Conservation (phyloP, 2,888 invertebrate genomes). For the Folsomia candida region DNA sequence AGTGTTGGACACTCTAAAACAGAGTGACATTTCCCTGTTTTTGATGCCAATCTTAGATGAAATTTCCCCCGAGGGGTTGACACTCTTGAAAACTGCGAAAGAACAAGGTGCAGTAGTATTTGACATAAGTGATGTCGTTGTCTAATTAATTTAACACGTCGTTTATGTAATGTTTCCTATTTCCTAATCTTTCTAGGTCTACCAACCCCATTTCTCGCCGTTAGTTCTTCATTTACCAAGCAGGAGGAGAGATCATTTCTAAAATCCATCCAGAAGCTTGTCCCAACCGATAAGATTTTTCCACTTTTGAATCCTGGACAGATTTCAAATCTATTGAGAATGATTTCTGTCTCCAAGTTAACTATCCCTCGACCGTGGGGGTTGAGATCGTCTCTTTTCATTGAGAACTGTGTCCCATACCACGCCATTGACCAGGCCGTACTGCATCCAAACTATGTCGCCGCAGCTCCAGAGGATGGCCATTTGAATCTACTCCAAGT, state of each 20-base stretch:
- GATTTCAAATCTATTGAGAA: constrained; percentile 42
- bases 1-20: constrained; percentile 77
- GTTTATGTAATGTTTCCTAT: too few species aligned
- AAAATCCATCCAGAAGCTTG: constrained; percentile 40
- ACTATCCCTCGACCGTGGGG: constrained; percentile 42
- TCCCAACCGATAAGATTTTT: constrained; percentile 65
- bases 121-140: too few species aligned
- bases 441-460: constrained; percentile 26
- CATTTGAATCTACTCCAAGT: constrained; percentile 62
- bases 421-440: constrained; percentile 21
- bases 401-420: constrained; percentile 31
- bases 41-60: constrained; percentile 70
- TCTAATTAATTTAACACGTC: too few species aligned
- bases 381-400: constrained; percentile 39
- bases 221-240: constrained; percentile 42
- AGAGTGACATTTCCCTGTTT: constrained; percentile 80
- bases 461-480: neutral
- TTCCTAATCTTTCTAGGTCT: too few species aligned
- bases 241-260: constrained; percentile 54
- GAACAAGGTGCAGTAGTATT: too few species aligned
- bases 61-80: constrained; percentile 76
- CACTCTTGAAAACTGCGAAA: constrained; percentile 71
- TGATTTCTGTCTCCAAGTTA: constrained; percentile 44
- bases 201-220: constrained; percentile 72
- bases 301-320: constrained; percentile 76